Conservation (phyloP, 1,140 invertebrate genomes). For the Holcopasites calliopsidis region DNA sequence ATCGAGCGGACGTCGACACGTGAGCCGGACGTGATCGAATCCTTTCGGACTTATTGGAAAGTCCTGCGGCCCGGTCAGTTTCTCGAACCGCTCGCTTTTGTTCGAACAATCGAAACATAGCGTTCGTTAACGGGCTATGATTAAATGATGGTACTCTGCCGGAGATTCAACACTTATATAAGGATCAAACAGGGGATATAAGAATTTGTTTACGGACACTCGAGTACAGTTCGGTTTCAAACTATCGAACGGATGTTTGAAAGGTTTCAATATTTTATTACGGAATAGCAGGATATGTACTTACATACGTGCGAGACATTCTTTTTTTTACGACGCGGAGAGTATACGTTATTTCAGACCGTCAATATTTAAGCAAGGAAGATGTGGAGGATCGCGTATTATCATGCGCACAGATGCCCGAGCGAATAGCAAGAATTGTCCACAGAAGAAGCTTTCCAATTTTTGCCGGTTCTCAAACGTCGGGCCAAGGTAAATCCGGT, state of each 20-base stretch:
- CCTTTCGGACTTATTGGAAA: slow-evolving; percentile 8
- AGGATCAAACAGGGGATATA: too few species aligned
- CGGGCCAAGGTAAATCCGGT: not conserved
- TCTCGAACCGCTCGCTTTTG: not conserved
- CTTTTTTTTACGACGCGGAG: not conserved
- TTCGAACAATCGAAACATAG: not conserved
- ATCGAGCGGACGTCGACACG: not conserved
- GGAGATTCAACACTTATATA: too few species aligned
- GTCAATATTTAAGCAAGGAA: slow-evolving; percentile 6
- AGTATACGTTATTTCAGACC: not conserved
- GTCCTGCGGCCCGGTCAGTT: not conserved
- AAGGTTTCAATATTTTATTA: too few species aligned
- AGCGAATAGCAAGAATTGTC: not conserved
- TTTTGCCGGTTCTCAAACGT: not conserved
- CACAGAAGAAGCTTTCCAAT: not conserved
- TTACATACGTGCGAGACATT: not conserved
- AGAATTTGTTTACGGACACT: too few species aligned
- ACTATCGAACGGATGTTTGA: too few species aligned
- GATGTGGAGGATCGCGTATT: too few species aligned
- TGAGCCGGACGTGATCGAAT: slow-evolving; percentile 15
- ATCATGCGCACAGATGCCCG: too few species aligned
- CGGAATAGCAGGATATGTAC: not conserved
- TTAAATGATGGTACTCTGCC: too few species aligned
- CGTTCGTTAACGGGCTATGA: too few species aligned
- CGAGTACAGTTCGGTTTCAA: too few species aligned